phyloP scores from a whole-genome alignment of 2,888 invertebrate genomes.

The Odontothrips loti region DNA sequence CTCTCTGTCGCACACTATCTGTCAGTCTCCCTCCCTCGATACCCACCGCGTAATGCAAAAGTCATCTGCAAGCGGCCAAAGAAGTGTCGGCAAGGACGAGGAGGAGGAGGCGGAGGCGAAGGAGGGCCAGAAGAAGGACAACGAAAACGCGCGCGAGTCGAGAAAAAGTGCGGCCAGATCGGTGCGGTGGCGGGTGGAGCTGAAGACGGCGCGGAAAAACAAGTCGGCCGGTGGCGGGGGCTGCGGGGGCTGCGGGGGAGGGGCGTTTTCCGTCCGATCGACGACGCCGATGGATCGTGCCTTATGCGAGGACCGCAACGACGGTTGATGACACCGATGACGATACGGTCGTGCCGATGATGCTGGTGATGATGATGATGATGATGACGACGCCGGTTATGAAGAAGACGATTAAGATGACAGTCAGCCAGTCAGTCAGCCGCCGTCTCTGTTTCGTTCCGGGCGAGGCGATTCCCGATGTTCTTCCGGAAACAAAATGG shows the following conservation, averaged over 20 bases:
- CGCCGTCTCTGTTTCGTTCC: background rate
- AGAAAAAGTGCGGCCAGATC: background rate
- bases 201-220: slow-evolving; percentile 12
- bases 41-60: slow-evolving; percentile 2
- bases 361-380: too few species aligned
- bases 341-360: background rate
- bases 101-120: too few species aligned
- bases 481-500: slow-evolving; percentile 17
- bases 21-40: background rate
- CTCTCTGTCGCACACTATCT: background rate
- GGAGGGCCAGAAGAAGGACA: background rate
- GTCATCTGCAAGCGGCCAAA: background rate
- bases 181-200: background rate
- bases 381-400: background rate
- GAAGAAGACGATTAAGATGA: slow-evolving; percentile 21
- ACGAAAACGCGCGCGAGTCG: background rate
- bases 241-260: background rate
- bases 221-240: background rate
- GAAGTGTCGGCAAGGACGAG: background rate
- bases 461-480: slow-evolving; percentile 18
- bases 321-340: background rate
- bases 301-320: background rate
- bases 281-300: background rate
- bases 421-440: background rate
- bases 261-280: background rate